Conservation (phyloP, 2,888 invertebrate genomes). For the Ecliptopera silaceata region DNA sequence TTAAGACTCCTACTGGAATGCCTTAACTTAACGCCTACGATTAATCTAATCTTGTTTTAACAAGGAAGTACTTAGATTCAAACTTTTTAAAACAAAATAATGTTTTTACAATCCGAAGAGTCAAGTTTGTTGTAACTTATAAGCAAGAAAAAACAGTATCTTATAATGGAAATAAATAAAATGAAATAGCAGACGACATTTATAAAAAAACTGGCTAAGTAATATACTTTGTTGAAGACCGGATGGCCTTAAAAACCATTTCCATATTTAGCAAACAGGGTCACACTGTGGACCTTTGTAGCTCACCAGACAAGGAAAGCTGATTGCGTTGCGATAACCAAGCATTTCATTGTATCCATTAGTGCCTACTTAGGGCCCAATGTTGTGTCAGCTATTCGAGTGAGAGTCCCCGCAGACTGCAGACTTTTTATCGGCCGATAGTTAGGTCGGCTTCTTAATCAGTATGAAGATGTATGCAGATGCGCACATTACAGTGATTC, state of each 20-base stretch:
- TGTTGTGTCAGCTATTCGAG: no score
- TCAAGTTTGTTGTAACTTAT: background rate
- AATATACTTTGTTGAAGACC: slow-evolving; percentile 39
- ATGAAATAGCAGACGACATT: slow-evolving; percentile 15
- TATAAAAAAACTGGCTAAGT: slow-evolving; percentile 39
- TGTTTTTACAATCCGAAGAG: no score
- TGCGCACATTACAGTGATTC: no score
- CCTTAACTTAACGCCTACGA: slow-evolving; percentile 15
- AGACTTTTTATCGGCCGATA: no score
- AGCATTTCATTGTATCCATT: slow-evolving; percentile 48
- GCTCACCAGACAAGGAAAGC: slow-evolving; percentile 59
- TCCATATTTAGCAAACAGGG: slow-evolving; percentile 77
- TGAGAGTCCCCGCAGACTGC: no score
- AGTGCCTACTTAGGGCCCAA: slow-evolving; percentile 32
- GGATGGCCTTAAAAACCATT: slow-evolving; percentile 65
- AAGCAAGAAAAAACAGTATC: background rate
- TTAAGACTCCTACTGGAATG: slow-evolving; percentile 23
- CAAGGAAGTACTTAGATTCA: background rate
- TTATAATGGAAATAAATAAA: background rate
- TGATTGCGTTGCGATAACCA: slow-evolving; percentile 63
- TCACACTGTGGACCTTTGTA: slow-evolving; percentile 58
- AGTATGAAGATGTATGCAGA: no score
- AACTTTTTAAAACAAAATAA: background rate
- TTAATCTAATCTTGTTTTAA: background rate
- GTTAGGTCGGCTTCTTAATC: no score